Base-by-base conservation (phyloP, 2,113 vertebrate species). In the Nothobranchius kuhntae region DNA sequence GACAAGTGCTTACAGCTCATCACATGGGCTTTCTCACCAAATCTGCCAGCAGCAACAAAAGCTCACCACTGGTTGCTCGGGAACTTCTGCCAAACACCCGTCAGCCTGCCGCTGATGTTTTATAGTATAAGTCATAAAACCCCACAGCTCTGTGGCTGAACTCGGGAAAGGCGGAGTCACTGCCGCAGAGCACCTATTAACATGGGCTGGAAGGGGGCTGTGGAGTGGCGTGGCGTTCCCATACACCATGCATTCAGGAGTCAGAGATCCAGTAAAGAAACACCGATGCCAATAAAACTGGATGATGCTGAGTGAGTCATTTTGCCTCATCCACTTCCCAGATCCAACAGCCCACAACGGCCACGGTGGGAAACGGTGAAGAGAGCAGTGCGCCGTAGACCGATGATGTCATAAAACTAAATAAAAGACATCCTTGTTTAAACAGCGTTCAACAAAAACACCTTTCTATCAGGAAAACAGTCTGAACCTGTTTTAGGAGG, bases 231-330 rank as follows among this genome's bases (percentile, higher is more conserved):
- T 50, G 47, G 77, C 48, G 44, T 74, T 78, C 74, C 74, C 65
- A 45, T 7, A 51, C 55, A 66, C 67, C 53, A 63, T 35, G 44
- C 64, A 80, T 47, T 83, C 79, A 72, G 69, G 76, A 81, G 72
- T 79, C 83, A 61, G 58, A 65, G 73, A 77, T 78, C 75, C 75
- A 55, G 68, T 81, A 86, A 85, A 40, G 7, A 84, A 81, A 77
- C 74, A 75, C 72, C 78, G 67, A 76, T 15, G 36, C 73, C 85
- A 82, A 89, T 86, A 86, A 89, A 86, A 83, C 64, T 47, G 45
- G 61, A 83, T 83, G 88, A 90, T 77, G 84, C 68, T 56, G 82
- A 76, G 67, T 89, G 90, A 91, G 83, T 83, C 86, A 87, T 83
- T 68, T 76, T 68, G 46, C 77, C 67, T 90, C 87, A 88, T 84